Evolutionary conservation across 2,797 vertebrate species (phyloP), one percentile per base, ranked within the genome.

Genomic region (Hydrolagus colliei): DNA sequence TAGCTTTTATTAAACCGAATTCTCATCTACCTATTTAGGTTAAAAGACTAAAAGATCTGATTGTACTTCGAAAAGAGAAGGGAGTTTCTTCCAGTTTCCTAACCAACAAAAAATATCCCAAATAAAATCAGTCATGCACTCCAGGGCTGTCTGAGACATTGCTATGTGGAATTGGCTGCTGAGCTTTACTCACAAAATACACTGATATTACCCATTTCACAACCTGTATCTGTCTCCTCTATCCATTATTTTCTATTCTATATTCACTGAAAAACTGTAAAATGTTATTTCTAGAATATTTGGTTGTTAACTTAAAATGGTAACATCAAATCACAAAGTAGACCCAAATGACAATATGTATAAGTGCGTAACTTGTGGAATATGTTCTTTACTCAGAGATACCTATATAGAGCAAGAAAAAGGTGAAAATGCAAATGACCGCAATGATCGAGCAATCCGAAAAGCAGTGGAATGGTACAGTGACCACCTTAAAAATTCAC

Each of bases 361-460:
- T 10, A 77, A 61, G 11, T 41, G 9, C 20, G 6, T 82, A 67
- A 82, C 78, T 9, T 13, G 6, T 63, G 41, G 18, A 6, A 7
- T n/a, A 1, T 86, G 11, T 85, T 88, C 84, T 87, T 32, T 59
- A 2, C 87, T 72, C 90, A 98, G 98, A 89, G 97, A 98, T 87
- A 99, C 98, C 0, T 99, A 97, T 5, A 88, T 98, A 87, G 95
- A 97, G 76, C 95, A 96, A 68, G 91, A 96, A 76, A 94, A 95
- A 65, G 98, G 97, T 71, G 98, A 99, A 92, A 96, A 92, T 86
- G 91, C 97, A 52, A 99, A 98, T 61, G 98, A 99, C 89, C 94
- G 96, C 1, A 99, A 99, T 3, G 98, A 99, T 88, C 93, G 97
- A 88, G 97, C 98, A 18, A 98, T 99, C 88, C 96, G 98, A 2